Conservation (phyloP, 2,113 vertebrate species). For the Eurystomus gularis region DNA sequence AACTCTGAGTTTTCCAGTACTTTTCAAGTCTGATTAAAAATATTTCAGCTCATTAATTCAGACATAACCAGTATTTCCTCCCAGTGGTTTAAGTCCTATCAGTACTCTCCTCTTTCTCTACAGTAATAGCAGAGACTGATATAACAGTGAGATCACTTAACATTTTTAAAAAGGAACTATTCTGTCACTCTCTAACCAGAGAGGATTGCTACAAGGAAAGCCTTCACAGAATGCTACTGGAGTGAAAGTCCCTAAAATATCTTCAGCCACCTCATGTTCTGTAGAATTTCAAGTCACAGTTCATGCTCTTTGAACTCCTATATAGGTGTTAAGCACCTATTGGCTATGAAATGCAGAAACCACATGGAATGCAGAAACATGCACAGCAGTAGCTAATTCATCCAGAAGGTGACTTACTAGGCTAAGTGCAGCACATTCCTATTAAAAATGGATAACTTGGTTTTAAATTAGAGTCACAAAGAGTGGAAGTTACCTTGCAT, state of each 20-base stretch:
- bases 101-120: background rate
- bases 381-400: background rate
- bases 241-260: background rate
- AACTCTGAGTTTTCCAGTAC: background rate
- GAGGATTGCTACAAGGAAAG: background rate
- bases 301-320: background rate
- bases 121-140: background rate
- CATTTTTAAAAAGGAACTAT: background rate
- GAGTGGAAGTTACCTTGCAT: slow-evolving; percentile 28
- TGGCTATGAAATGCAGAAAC: background rate
- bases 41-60: background rate
- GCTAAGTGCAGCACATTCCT: background rate
- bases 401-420: background rate
- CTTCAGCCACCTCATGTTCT: background rate
- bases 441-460: slow-evolving; percentile 65
- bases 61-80: background rate
- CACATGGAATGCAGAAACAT: background rate
- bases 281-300: background rate
- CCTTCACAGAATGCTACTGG: background rate
- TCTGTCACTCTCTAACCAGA: background rate
- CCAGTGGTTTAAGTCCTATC: background rate
- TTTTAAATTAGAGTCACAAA: slow-evolving; percentile 47
- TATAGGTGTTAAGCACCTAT: background rate
- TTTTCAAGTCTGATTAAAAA: background rate
- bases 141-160: background rate